A percentile compares a stretch with the other conserved stretches of the same genome.
Evolutionary conservation across 2,888 invertebrate genomes (phyloP).

Genomic region (Meganola albula): DNA sequence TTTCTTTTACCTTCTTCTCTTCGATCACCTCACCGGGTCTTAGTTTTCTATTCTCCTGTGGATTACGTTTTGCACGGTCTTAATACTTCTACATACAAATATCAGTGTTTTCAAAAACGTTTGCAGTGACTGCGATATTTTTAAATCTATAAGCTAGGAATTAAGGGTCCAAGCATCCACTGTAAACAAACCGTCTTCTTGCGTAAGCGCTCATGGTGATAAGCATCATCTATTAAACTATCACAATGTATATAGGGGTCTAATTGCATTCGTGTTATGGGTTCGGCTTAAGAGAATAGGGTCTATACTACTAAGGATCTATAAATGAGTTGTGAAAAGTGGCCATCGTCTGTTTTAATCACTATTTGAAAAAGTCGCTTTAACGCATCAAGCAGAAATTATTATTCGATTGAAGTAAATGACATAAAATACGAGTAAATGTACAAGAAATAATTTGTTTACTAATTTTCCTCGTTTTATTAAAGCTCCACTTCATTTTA

Average conservation of each 20-base stretch:
- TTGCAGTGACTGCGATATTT: constrained; percentile 47
- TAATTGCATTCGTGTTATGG: constrained; percentile 63
- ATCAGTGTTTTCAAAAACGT: constrained; percentile 42
- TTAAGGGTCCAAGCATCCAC: constrained; percentile 56
- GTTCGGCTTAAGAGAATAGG: constrained; percentile 76
- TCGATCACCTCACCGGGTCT: constrained; percentile 96
- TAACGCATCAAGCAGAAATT: constrained; percentile 10
- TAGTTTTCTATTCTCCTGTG: constrained; percentile 92
- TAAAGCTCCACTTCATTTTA: too few relatives aligned
- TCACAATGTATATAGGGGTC: constrained; percentile 47
- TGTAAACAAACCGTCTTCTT: constrained; percentile 45
- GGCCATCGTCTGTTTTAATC: constrained; percentile 33
- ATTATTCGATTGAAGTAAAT: too few relatives aligned
- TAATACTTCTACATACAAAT: constrained; percentile 58
- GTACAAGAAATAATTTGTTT: too few relatives aligned
- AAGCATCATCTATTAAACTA: constrained; percentile 60
- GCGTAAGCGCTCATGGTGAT: constrained; percentile 52
- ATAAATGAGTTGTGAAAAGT: constrained; percentile 32
- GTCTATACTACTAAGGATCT: constrained; percentile 57
- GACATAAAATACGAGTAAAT: too few relatives aligned
- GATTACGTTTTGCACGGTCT: constrained; percentile 72
- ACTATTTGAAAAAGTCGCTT: constrained; percentile 27
- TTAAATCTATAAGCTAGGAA: constrained; percentile 59
- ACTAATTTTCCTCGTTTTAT: too few relatives aligned
- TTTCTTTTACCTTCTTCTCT: constrained; percentile 92